Evolutionary conservation across 2,797 vertebrate genomes (phyloP), one percentile per base, ranked within the genome.

Genomic region (Ibycter americanus): DNA sequence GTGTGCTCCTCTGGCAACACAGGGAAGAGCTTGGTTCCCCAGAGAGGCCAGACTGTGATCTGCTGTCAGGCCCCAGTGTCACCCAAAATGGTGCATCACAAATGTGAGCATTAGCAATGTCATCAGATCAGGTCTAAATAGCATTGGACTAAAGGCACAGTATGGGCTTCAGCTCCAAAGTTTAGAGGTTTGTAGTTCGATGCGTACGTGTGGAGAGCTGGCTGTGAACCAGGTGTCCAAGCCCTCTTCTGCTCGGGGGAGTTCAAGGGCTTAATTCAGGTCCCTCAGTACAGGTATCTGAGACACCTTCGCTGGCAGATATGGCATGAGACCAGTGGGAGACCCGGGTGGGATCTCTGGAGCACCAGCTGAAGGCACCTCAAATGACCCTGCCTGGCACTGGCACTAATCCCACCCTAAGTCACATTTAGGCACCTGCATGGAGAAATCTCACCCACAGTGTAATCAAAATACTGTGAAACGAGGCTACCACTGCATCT

Each of bases 31-130:
- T 40, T 7, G 3, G 12, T 27, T 93, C 29, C 25, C 42, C n/a
- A 61, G 7, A 80, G 14, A 29, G 4, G 7, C 42, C 1, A 1
- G 42, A 13, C 44, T 23, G 34, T 56, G 49, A 67, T 32, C 71
- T 58, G 20, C 21, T 79, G 11, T 34, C 0, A 0, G 38, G 8
- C 34, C 49, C 22, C 29, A 76, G 47, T 0, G 1, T 54, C 36
- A 61, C 63, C 10, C 26, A 26, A 74, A 92, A 68, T 4, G 59
- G 17, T 72, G 20, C 21, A 46, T 3, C 2, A 1, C 8, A 67
- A 73, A 23, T 46, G 29, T 2, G 6, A 12, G 11, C 12, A 10
- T 62, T 59, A 78, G 27, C 49, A 32, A 38, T 38, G 12, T 36
- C 8, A 3, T 42, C 31, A 63, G 42, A 49, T 47, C 0, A 0